Evolutionary conservation across 2,888 invertebrate species (phyloP).

Genomic region (Biston stratarius): DNA sequence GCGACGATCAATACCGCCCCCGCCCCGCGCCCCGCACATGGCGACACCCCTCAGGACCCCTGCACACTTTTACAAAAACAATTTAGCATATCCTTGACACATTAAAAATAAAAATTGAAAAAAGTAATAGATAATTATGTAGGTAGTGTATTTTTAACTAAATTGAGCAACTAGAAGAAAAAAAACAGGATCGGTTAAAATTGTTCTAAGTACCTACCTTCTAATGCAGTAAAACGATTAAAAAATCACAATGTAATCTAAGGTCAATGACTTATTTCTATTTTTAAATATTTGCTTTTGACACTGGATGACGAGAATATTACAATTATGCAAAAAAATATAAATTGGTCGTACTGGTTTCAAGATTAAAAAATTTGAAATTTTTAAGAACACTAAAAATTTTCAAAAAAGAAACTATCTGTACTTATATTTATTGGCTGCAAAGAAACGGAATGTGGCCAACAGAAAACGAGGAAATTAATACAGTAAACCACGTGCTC

Average conservation of each 20-base stretch:
- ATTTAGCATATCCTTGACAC: constrained; percentile 10
- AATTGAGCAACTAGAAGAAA: neutral
- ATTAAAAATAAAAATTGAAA: neutral
- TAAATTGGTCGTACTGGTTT: neutral
- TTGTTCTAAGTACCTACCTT: too few relatives aligned
- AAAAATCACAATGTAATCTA: too few relatives aligned
- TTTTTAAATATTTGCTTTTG: too few relatives aligned
- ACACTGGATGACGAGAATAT: neutral
- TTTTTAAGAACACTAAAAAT: too few relatives aligned
- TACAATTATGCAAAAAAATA: neutral
- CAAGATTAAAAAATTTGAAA: neutral
- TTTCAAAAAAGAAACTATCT: too few relatives aligned
- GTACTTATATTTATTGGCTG: neutral
- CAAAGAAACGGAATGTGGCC: neutral
- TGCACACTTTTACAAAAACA: constrained; percentile 40
- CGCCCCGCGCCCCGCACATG: constrained; percentile 47
- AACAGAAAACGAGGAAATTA: constrained; percentile 19
- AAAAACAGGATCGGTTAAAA: neutral
- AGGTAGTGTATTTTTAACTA: neutral
- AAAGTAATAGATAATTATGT: neutral
- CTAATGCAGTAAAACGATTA: too few relatives aligned
- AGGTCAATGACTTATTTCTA: too few relatives aligned
- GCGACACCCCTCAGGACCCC: constrained; percentile 50
- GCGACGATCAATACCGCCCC: constrained; percentile 67
- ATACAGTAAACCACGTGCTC: constrained; percentile 39